phyloP scores from a whole-genome alignment of 2,797 vertebrate species.

The Brachyrhaphis roseni region DNA sequence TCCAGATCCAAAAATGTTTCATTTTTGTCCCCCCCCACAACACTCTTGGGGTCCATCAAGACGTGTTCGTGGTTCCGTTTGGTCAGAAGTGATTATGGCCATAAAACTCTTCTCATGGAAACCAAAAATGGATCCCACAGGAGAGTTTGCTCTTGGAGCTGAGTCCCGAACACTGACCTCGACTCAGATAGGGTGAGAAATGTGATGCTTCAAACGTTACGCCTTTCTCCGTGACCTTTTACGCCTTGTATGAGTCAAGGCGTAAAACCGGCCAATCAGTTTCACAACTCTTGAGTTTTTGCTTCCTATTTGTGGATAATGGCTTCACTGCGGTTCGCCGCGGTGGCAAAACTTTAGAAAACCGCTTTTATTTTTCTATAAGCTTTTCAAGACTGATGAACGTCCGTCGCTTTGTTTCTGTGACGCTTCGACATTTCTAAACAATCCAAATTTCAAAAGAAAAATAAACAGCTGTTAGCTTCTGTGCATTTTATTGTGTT shows the following conservation, averaged over 20 bases:
- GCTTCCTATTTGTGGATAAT: background rate
- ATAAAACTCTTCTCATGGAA: background rate
- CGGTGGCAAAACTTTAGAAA: background rate
- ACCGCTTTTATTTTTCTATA: no score
- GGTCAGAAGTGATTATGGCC: background rate
- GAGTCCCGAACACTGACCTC: background rate
- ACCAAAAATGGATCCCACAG: background rate
- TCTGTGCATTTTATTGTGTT: slow-evolving; percentile 15
- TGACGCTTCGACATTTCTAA: background rate
- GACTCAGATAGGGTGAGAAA: background rate
- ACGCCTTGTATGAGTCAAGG: no score
- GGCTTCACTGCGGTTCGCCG: background rate
- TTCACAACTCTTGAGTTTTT: background rate
- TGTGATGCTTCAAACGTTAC: no score
- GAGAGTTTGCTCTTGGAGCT: background rate
- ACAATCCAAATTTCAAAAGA: background rate
- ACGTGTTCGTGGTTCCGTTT: background rate
- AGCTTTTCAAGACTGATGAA: background rate
- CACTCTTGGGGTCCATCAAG: background rate
- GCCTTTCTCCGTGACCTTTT: background rate
- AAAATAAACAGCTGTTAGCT: background rate
- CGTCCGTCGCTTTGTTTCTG: background rate
- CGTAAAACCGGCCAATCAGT: background rate
- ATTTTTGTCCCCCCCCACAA: background rate
- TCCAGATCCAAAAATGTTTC: background rate